phyloP scores from a whole-genome alignment of 1,140 invertebrate species.

The Coptotermes formosanus region DNA sequence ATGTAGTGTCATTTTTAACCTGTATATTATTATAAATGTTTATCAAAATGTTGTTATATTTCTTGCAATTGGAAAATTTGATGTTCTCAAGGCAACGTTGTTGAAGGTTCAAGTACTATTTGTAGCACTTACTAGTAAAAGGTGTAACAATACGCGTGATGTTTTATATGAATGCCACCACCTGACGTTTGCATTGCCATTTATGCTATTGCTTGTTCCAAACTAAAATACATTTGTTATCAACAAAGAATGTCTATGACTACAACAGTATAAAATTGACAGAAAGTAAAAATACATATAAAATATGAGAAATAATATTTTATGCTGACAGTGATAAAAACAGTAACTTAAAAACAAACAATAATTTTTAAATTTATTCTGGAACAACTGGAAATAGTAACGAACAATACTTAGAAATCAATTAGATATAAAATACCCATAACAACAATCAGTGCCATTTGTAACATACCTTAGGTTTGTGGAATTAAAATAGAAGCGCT shows the following conservation, averaged over 20 bases:
- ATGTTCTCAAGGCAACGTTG: too few species aligned
- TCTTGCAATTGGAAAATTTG: too few species aligned
- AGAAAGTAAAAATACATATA: slow-evolving; percentile 1
- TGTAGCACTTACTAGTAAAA: too few species aligned
- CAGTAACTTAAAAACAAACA: neutral
- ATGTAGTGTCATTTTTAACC: too few species aligned
- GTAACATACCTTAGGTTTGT: neutral
- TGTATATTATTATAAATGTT: too few species aligned
- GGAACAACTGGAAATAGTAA: neutral
- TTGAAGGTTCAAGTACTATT: too few species aligned
- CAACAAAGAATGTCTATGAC: neutral
- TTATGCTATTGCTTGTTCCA: neutral
- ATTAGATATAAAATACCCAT: neutral
- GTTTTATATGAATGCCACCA: neutral
- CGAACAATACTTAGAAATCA: neutral
- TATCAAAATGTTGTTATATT: too few species aligned
- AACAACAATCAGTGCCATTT: neutral
- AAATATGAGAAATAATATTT: slow-evolving; percentile 3
- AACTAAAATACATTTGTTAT: neutral
- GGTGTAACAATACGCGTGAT: too few species aligned
- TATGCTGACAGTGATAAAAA: neutral
- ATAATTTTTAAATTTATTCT: neutral
- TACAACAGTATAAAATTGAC: neutral
- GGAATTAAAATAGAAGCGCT: neutral
- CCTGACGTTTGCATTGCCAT: neutral